These are phyloP conservation scores for Erebia ligea DNA, from an alignment of 2,888 invertebrate genomes.

Conservation along the genomic window DNA sequence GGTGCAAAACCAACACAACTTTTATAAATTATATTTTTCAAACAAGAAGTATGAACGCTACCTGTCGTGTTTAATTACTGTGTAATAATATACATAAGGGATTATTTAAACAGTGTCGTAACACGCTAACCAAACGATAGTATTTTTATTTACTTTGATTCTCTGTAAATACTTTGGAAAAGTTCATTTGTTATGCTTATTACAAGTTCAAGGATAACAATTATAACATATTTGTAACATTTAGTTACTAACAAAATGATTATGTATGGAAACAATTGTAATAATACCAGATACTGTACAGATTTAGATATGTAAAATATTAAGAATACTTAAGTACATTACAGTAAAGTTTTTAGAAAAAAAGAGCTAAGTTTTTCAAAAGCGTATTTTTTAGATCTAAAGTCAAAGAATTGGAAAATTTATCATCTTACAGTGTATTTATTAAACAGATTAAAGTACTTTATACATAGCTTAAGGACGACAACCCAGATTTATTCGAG, in stretches of 20 bases:
- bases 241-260: slow-evolving; percentile 38
- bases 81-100: no score
- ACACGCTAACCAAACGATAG: not conserved
- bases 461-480: slow-evolving; percentile 26
- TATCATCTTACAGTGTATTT: slow-evolving; percentile 14
- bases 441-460: slow-evolving; percentile 26
- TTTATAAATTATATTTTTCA: not conserved
- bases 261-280: slow-evolving; percentile 44
- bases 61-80: not conserved
- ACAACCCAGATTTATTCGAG: not conserved
- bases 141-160: not conserved
- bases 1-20: not conserved
- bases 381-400: slow-evolving; percentile 33
- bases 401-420: slow-evolving; percentile 29
- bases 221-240: slow-evolving; percentile 4
- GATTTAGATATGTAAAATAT: slow-evolving; percentile 40
- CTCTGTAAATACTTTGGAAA: no score
- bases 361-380: slow-evolving; percentile 33
- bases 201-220: not conserved
- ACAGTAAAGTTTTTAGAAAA: slow-evolving; percentile 36
- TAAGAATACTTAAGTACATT: slow-evolving; percentile 30
- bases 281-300: slow-evolving; percentile 39
- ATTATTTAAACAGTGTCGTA: no score
- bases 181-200: no score
- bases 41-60: not conserved